phyloP scores from a whole-genome alignment of 1,140 invertebrate genomes.

The Halictus rubicundus region DNA sequence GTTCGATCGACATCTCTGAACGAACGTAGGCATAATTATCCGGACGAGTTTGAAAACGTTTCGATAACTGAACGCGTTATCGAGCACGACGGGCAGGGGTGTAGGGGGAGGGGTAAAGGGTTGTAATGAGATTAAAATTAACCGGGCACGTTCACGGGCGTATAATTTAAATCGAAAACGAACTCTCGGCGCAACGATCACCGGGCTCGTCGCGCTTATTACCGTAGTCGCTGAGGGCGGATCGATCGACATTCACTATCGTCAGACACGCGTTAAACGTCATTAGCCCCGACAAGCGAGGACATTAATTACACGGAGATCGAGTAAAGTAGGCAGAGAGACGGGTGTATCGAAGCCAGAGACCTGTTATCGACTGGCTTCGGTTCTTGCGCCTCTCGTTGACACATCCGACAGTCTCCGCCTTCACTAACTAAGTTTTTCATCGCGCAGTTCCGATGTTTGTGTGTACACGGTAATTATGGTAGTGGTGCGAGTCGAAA shows the following conservation, averaged over 20 bases:
- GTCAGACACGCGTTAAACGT: conserved; percentile 68
- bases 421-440: too few relatives aligned
- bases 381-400: not conserved
- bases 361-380: conserved; percentile 31
- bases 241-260: conserved; percentile 60
- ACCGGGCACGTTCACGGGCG: not conserved
- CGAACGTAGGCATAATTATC: not conserved
- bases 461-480: too few relatives aligned
- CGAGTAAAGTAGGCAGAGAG: conserved; percentile 57
- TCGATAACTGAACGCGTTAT: too few relatives aligned
- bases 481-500: too few relatives aligned
- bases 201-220: conserved; percentile 46
- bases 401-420: conserved; percentile 1
- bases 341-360: conserved; percentile 25
- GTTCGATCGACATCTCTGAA: not conserved
- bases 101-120: too few relatives aligned
- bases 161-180: conserved; percentile 35
- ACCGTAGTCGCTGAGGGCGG: conserved; percentile 44
- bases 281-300: conserved; percentile 67
- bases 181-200: conserved; percentile 5
- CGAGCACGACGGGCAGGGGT: not conserved
- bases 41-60: not conserved
- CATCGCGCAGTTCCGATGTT: too few relatives aligned
- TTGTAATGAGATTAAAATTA: conserved; percentile 21
- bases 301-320: conserved; percentile 69